phyloP scores from a whole-genome alignment of 23 tunicate species.

The Styela plicata region DNA sequence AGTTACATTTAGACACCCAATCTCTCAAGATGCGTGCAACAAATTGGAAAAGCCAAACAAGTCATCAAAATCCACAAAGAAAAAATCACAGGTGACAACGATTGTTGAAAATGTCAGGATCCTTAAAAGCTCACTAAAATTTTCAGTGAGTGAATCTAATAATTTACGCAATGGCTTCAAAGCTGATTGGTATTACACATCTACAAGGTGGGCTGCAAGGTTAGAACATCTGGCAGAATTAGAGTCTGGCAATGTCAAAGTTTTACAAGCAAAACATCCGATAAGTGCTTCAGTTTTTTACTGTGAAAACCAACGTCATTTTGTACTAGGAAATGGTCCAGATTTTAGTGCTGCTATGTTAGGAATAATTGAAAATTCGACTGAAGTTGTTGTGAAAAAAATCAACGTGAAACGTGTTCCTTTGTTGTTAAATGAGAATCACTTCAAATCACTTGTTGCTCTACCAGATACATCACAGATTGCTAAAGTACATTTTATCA shows the following conservation, averaged over 20 bases:
- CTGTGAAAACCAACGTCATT: constrained; percentile 63
- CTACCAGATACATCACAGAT: constrained; percentile 7
- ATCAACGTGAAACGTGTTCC: constrained; percentile 55
- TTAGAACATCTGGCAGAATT: constrained; percentile 65
- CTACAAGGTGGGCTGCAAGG: constrained; percentile 63
- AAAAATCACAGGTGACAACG: not conserved
- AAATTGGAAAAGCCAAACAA: not conserved
- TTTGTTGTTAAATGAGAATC: constrained; percentile 28
- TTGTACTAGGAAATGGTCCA: constrained; percentile 72
- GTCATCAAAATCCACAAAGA: not conserved
- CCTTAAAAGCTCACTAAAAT: not conserved
- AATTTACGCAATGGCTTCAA: not conserved
- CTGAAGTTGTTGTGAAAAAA: constrained; percentile 69
- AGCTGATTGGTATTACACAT: not conserved
- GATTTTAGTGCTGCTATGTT: constrained; percentile 60
- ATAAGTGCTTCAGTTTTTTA: constrained; percentile 18
- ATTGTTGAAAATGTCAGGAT: not conserved
- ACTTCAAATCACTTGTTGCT: not conserved
- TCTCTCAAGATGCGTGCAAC: not conserved
- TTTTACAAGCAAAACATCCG: constrained; percentile 11
- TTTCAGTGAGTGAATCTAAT: not conserved
- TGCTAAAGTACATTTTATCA: constrained; percentile 32
- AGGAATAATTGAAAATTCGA: constrained; percentile 43
- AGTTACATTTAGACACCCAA: not conserved
- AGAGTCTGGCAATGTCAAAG: constrained; percentile 26